Evolutionary conservation across 2,888 invertebrate genomes (phyloP).

Genomic region (Nymphalis polychloros): DNA sequence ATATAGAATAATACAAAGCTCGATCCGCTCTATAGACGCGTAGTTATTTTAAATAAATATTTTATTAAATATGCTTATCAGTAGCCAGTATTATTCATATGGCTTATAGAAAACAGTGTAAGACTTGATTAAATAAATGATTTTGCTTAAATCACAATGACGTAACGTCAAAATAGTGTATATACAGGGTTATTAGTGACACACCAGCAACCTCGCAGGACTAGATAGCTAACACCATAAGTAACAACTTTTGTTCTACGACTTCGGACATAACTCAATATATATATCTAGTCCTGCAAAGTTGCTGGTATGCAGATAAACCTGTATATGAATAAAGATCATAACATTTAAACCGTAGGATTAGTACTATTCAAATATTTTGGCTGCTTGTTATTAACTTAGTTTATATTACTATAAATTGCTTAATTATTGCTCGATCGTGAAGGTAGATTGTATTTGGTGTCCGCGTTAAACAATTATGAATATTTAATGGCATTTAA

Average conservation of each 20-base stretch:
- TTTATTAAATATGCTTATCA: neutral
- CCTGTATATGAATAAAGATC: neutral
- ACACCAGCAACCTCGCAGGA: too few species aligned
- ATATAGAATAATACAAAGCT: neutral
- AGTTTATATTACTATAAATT: neutral
- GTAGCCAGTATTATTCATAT: neutral
- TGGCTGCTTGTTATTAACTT: neutral
- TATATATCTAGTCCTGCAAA: too few species aligned
- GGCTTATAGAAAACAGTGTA: neutral
- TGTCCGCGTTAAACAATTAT: conserved; percentile 12
- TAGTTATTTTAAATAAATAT: conserved; percentile 1
- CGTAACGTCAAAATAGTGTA: neutral
- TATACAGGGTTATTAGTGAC: too few species aligned
- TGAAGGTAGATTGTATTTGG: conserved; percentile 26
- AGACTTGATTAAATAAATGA: neutral
- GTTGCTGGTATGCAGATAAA: too few species aligned
- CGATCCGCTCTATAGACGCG: neutral
- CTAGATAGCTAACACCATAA: too few species aligned
- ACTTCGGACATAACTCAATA: too few species aligned
- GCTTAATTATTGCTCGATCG: conserved; percentile 26
- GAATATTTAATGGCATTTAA: neutral
- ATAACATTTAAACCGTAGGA: neutral
- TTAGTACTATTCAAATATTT: neutral
- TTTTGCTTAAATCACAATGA: neutral
- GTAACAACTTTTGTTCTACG: too few species aligned